phyloP scores from a whole-genome alignment of 2,797 vertebrate genomes.

The Rhynchotus rufescens region DNA sequence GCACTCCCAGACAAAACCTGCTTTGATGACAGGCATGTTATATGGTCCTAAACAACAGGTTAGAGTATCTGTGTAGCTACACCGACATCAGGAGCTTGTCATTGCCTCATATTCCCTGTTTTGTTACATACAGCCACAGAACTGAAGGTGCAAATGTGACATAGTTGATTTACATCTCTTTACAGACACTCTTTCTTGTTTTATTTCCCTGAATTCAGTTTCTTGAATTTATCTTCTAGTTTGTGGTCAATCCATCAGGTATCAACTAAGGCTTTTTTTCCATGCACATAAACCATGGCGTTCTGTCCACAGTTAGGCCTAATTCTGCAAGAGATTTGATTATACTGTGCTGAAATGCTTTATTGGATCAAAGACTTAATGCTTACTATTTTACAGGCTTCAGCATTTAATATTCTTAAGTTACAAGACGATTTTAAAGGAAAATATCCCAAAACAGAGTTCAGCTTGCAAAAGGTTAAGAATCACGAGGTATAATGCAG shows the following conservation, averaged over 20 bases:
- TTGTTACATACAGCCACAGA: background rate
- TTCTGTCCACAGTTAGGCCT: background rate
- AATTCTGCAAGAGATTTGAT: background rate
- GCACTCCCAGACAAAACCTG: background rate
- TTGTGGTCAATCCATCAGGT: background rate
- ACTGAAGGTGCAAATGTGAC: background rate
- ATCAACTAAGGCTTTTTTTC: background rate
- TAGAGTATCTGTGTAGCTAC: background rate
- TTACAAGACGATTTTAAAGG: too few relatives aligned
- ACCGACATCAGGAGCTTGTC: background rate
- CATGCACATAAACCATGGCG: background rate
- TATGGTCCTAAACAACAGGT: background rate
- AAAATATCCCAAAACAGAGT: background rate
- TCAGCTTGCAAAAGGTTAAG: background rate
- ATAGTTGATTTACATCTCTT: background rate
- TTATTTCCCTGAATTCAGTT: background rate
- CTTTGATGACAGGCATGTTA: rapidly evolving
- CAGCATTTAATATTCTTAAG: background rate
- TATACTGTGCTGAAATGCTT: background rate
- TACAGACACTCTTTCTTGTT: background rate
- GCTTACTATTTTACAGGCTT: background rate
- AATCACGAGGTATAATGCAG: background rate
- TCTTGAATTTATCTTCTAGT: background rate
- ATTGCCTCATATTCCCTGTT: background rate
- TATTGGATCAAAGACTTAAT: background rate